Base-by-base conservation (phyloP, 2,113 vertebrate species). In the Pelecanus crispus region DNA sequence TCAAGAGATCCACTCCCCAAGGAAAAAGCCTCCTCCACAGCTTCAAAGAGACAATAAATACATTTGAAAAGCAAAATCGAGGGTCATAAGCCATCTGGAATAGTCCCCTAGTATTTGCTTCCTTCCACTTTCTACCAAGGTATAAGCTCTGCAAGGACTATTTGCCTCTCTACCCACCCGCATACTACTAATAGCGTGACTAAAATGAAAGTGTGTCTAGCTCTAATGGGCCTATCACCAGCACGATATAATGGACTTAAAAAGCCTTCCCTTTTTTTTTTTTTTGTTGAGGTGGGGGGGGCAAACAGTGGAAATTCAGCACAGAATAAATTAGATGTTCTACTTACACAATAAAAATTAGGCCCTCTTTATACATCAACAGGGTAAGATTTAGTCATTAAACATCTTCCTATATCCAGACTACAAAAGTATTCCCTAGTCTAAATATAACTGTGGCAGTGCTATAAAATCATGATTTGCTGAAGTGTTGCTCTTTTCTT, bases 211-310 rank as follows among this genome's bases (percentile, higher is more conserved):
- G 11, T 11, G 28, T 22, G 6, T 14, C 2, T 10, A 78, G 18
- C 44, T 58, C 31, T n/a, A 53, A 34, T 3, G 19, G 28, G 31
- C 21, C 17, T 55, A 15, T 20, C 20, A 49, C 13, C 36, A 32
- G 42, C 34, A 24, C 2, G 9, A 38, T 12, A 17, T 8, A 22
- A 92, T 4, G 16, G 32, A 47, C 24, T 56, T 31, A 4, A 93
- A 74, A 86, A 79, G 12, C 10, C 5, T 71, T 53, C 21, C 15
- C 1, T 1, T 14, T 0, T 9, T 11, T 3, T 7, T 16, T 42
- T 36, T 20, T 26, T n/a, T 14, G 31, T 9, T 20, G 21, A n/a
- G n/a, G n/a, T n/a, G n/a, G n/a, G n/a, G n/a, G n/a, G 3, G 26
- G 44, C 26, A 47, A 47, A 67, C 1, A 81, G 15, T 13, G 53